Conservation (phyloP, 2,888 invertebrate genomes). For the Trichogramma dendrolimi region DNA sequence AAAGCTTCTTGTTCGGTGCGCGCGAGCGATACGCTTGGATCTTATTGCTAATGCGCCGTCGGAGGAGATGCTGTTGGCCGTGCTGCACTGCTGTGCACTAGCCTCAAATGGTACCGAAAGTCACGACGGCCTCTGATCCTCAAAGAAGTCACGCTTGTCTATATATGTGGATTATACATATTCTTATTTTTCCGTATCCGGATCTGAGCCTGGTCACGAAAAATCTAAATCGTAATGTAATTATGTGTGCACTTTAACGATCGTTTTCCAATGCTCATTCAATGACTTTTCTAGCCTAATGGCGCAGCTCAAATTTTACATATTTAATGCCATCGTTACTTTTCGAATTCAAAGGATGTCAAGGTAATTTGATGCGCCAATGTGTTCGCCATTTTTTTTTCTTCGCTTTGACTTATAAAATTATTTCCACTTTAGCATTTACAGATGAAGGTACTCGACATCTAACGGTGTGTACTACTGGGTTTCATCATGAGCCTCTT, state of each 20-base stretch:
- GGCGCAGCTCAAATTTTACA: too few relatives aligned
- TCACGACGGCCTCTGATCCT: constrained; percentile 15
- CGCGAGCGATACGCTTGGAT: constrained; percentile 9
- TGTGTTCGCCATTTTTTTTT: too few relatives aligned
- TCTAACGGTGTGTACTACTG: too few relatives aligned
- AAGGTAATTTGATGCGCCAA: too few relatives aligned
- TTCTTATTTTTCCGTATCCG: constrained; percentile 29
- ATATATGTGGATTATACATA: not conserved
- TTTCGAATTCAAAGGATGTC: too few relatives aligned
- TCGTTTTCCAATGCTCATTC: constrained; percentile 13
- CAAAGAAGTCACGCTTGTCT: constrained; percentile 16
- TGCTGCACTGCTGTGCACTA: not conserved
- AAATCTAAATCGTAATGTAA: constrained; percentile 30
- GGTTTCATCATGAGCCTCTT: too few relatives aligned
- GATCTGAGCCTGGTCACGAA: constrained; percentile 28
- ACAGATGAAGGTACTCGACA: too few relatives aligned
- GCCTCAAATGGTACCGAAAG: constrained; percentile 18
- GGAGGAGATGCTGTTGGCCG: constrained; percentile 11
- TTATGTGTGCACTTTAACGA: constrained; percentile 19
- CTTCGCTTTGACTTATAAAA: too few relatives aligned
- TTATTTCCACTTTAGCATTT: too few relatives aligned
- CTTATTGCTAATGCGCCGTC: constrained; percentile 21
- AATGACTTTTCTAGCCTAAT: too few relatives aligned
- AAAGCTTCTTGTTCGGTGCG: not conserved
- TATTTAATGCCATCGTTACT: too few relatives aligned